Conservation (phyloP, 2,888 invertebrate species). For the Autographa gamma region DNA sequence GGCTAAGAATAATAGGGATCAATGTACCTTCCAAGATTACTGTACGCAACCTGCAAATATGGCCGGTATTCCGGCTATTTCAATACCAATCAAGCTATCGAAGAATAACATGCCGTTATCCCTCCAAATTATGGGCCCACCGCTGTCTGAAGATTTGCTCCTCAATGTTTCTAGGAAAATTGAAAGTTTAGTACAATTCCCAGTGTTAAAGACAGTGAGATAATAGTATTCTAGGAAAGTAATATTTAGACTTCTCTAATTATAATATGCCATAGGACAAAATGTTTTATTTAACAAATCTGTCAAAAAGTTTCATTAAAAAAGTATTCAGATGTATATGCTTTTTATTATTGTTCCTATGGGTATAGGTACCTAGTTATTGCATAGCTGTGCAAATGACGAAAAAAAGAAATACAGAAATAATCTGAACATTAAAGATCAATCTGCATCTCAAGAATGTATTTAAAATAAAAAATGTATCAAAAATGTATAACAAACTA, state of each 20-base stretch:
- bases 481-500: too few species aligned
- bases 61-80: constrained; percentile 98
- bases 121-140: constrained; percentile 95
- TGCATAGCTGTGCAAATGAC: too few species aligned
- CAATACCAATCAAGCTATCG: constrained; percentile 94
- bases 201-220: constrained; percentile 65
- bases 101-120: constrained; percentile 93
- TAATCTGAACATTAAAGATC: too few species aligned
- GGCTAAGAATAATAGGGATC: constrained; percentile 94
- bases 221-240: constrained; percentile 8
- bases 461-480: too few species aligned
- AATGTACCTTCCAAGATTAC: constrained; percentile 96
- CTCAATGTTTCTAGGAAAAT: constrained; percentile 95
- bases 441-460: too few species aligned
- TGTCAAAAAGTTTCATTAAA: neutral
- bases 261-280: neutral
- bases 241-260: neutral
- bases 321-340: neutral
- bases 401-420: too few species aligned
- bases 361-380: too few species aligned
- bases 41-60: constrained; percentile 99
- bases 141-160: constrained; percentile 92
- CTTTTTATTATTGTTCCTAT: neutral
- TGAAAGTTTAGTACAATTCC: constrained; percentile 92
- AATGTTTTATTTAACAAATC: neutral